Evolutionary conservation across 2,797 vertebrate genomes (phyloP).

Genomic region (Craterocephalus amniculus): DNA sequence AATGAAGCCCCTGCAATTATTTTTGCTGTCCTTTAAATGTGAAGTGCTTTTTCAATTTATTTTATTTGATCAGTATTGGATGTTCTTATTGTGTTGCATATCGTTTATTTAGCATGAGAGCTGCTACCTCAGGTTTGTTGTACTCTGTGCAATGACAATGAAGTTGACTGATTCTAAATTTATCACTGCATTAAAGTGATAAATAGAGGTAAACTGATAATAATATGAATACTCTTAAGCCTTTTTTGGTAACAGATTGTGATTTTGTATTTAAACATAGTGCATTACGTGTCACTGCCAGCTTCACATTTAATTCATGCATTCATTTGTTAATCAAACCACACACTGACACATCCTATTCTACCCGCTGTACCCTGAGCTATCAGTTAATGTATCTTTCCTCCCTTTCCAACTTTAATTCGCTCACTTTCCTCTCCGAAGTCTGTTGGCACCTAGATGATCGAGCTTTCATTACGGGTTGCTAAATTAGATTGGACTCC

Average conservation of each 20-base stretch:
- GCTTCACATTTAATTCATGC: background rate
- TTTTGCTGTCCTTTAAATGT: too few species aligned
- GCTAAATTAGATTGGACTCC: conserved; percentile 23
- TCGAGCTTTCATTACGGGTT: conserved; percentile 4
- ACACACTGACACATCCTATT: background rate
- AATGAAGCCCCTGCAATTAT: too few species aligned
- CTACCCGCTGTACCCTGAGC: background rate
- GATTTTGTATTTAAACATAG: too few species aligned
- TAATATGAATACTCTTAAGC: background rate
- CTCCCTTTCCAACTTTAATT: background rate
- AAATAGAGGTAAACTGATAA: background rate
- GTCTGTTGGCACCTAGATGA: conserved; percentile 2
- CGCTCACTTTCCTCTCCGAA: background rate
- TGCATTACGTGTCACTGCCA: background rate
- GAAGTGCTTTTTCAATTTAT: too few species aligned
- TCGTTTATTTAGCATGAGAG: too few species aligned
- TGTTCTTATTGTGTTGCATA: too few species aligned
- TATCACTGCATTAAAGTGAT: background rate
- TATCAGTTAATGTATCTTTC: background rate
- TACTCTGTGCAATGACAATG: too few species aligned
- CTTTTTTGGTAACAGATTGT: background rate
- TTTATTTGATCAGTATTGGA: too few species aligned
- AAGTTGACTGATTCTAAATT: background rate
- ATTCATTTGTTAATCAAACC: background rate
- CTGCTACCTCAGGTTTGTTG: too few species aligned